These are phyloP conservation scores for Phortica variegata DNA, from an alignment of 1,140 invertebrate species.

Conservation along the genomic window DNA sequence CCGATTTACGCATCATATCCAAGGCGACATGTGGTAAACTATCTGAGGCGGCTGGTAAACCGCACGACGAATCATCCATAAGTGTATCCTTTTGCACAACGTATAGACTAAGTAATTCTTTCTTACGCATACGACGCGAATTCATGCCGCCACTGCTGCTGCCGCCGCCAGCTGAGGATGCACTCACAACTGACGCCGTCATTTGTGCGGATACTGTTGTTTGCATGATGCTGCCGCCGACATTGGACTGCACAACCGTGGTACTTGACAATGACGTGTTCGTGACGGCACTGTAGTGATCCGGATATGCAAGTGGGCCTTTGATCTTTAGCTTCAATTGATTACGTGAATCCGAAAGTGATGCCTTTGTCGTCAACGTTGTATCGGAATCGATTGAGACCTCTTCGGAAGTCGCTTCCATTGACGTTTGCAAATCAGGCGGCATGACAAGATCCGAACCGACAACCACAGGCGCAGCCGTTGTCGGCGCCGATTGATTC, in stretches of 20 bases:
- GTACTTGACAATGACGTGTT: conserved; percentile 29
- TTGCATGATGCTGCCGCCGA: conserved; percentile 20
- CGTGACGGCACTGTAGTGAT: conserved; percentile 34
- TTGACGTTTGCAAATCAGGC: conserved; percentile 24
- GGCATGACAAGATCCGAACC: conserved; percentile 12
- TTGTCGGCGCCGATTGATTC: conserved; percentile 32
- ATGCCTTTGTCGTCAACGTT: conserved; percentile 65
- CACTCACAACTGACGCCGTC: conserved; percentile 28
- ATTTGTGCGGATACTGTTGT: conserved; percentile 30
- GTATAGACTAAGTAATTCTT: conserved; percentile 81
- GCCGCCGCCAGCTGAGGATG: conserved; percentile 27
- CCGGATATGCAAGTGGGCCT: conserved; percentile 68
- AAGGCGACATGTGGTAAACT: conserved; percentile 24
- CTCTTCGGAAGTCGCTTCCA: conserved; percentile 56
- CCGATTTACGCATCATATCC: conserved; percentile 34
- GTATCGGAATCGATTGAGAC: conserved; percentile 59
- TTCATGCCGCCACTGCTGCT: conserved; percentile 64
- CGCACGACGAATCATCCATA: conserved; percentile 68
- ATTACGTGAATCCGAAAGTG: conserved; percentile 73
- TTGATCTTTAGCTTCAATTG: conserved; percentile 89
- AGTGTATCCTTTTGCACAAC: conserved; percentile 81
- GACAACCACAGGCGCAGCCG: conserved; percentile 25
- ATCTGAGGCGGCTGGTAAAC: conserved; percentile 53
- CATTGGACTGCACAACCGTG: conserved; percentile 27
- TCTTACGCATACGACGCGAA: conserved; percentile 83